These are phyloP conservation scores for Heliconius sara DNA, from an alignment of 2,888 invertebrate species.

Conservation along the genomic window DNA sequence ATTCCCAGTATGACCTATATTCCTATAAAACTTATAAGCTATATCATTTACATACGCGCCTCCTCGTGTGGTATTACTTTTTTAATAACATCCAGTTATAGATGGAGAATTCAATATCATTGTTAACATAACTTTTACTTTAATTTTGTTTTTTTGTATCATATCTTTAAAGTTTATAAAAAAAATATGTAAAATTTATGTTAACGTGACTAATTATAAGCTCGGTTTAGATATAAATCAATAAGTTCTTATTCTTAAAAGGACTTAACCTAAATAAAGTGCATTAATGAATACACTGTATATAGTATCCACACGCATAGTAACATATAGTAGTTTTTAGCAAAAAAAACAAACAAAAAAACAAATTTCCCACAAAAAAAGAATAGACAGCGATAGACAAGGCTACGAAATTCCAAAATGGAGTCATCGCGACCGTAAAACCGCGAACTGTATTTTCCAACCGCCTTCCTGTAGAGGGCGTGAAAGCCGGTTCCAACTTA, in stretches of 20 bases:
- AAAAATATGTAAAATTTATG: too few species aligned
- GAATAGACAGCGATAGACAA: constrained; percentile 31
- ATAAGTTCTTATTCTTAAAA: constrained; percentile 25
- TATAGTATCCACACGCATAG: background rate
- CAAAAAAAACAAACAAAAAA: background rate
- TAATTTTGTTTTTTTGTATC: background rate
- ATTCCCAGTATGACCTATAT: constrained; percentile 71
- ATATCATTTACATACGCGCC: constrained; percentile 44
- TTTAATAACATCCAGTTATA: constrained; percentile 36
- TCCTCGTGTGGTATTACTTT: constrained; percentile 43
- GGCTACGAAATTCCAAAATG: constrained; percentile 50
- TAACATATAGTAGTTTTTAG: background rate
- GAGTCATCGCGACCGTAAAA: constrained; percentile 51
- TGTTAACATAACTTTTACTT: background rate
- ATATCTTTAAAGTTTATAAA: too few species aligned
- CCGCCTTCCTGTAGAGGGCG: constrained; percentile 52
- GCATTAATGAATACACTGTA: background rate
- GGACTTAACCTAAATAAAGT: constrained; percentile 13
- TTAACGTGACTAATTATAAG: constrained; percentile 16
- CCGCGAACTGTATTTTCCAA: constrained; percentile 49
- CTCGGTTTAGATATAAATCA: background rate
- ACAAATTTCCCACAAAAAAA: background rate
- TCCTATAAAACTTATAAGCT: constrained; percentile 50
- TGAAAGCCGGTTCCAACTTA: constrained; percentile 35
- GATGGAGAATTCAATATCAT: constrained; percentile 11